These are phyloP conservation scores for Latrodectus geometricus DNA, from an alignment of 1,140 invertebrate genomes.

Conservation along the genomic window DNA sequence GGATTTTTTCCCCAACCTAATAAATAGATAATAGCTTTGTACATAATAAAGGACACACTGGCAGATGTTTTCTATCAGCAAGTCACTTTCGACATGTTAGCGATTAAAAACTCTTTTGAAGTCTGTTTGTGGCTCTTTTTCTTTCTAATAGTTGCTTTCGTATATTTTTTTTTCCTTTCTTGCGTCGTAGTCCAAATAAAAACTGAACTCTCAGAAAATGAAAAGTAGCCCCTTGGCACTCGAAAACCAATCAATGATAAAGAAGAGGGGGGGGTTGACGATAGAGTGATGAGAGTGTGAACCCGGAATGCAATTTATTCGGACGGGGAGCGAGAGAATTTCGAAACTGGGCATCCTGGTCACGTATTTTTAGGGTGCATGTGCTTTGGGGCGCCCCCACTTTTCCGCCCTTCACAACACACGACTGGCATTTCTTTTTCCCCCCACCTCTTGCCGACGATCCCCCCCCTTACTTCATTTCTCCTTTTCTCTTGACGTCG, in stretches of 20 bases:
- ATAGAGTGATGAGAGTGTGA: background rate
- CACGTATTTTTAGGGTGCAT: conserved; percentile 22
- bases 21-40: too few relatives aligned
- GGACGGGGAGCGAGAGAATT: background rate
- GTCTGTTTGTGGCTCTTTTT: background rate
- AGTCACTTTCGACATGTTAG: background rate
- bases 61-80: background rate
- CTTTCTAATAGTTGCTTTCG: too few relatives aligned
- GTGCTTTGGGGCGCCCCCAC: background rate
- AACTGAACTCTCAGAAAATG: background rate
- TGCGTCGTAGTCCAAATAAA: background rate
- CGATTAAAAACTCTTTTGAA: background rate
- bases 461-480: background rate
- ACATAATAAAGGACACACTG: too few relatives aligned
- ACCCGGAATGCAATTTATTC: conserved; percentile 18
- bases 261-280: background rate
- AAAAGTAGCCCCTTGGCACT: conserved; percentile 5
- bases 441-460: background rate
- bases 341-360: background rate
- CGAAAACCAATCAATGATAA: background rate
- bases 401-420: background rate
- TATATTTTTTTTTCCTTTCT: too few relatives aligned
- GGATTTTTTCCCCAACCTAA: too few relatives aligned
- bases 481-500: background rate
- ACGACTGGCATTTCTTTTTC: background rate